Evolutionary conservation across 2,888 invertebrate species (phyloP).

Genomic region (Zelleria hepariella): DNA sequence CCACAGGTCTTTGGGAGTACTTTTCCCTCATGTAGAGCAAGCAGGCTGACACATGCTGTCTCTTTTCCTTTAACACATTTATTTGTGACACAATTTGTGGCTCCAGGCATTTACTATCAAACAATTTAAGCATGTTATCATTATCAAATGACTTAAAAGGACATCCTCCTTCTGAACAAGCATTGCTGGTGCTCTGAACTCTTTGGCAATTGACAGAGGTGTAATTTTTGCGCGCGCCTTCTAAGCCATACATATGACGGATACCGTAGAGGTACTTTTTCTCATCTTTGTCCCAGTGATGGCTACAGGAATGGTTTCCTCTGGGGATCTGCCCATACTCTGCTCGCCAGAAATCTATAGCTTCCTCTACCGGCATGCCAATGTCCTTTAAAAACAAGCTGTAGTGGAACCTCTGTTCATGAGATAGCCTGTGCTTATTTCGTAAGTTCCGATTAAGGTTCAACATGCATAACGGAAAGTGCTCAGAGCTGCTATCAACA

Average conservation of each 20-base stretch:
- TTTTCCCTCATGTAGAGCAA: constrained; percentile 28
- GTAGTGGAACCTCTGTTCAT: constrained; percentile 75
- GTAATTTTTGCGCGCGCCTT: constrained; percentile 76
- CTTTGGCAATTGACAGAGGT: constrained; percentile 70
- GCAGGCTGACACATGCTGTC: constrained; percentile 41
- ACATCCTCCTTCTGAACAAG: constrained; percentile 73
- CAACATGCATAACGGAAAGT: constrained; percentile 78
- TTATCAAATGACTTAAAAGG: constrained; percentile 74
- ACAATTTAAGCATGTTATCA: constrained; percentile 39
- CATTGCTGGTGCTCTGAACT: constrained; percentile 68
- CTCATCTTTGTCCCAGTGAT: constrained; percentile 75
- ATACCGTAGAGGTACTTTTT: constrained; percentile 77
- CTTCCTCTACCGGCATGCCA: constrained; percentile 76
- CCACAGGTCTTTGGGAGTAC: constrained; percentile 12
- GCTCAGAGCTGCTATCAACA: constrained; percentile 45
- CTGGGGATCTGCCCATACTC: constrained; percentile 72
- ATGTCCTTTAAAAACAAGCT: constrained; percentile 80
- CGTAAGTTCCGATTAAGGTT: constrained; percentile 70
- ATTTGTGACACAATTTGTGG: constrained; percentile 31
- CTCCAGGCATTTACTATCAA: constrained; percentile 28
- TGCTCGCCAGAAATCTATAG: constrained; percentile 74
- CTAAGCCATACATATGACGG: constrained; percentile 80
- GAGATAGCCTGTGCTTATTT: constrained; percentile 74
- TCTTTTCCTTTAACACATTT: constrained; percentile 31
- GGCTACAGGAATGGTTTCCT: constrained; percentile 66